A percentile compares a stretch with the other conserved stretches of the same genome.
phyloP scores from a whole-genome alignment of 1,140 invertebrate genomes.

The Apocrypta bakeri region DNA sequence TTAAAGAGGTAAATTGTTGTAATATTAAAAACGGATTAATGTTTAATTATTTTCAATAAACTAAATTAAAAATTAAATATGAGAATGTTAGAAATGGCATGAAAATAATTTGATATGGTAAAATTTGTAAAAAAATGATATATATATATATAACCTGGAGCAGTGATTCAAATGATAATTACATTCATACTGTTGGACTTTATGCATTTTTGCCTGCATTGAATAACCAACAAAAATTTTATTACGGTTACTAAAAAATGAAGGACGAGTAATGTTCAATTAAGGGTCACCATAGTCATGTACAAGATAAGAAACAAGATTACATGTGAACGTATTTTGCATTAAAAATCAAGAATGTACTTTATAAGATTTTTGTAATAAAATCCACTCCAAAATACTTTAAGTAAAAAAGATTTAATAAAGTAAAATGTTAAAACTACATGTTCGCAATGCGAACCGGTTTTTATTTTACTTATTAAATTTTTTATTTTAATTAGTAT shows the following conservation, averaged over 20 bases:
- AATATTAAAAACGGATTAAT: neutral
- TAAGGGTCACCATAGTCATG: slow-evolving; percentile 45
- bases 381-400: slow-evolving; percentile 29
- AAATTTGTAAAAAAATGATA: slow-evolving; percentile 20
- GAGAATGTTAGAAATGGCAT: slow-evolving; percentile 19
- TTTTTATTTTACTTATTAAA: slow-evolving; percentile 26
- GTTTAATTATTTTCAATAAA: neutral
- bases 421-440: slow-evolving; percentile 21
- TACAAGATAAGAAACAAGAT: slow-evolving; percentile 43
- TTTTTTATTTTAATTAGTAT: slow-evolving; percentile 33
- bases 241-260: slow-evolving; percentile 62
- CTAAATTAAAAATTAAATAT: slow-evolving; percentile 20
- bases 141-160: slow-evolving; percentile 48
- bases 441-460: slow-evolving; percentile 5
- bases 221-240: slow-evolving; percentile 59
- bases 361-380: slow-evolving; percentile 40
- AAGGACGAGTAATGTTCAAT: slow-evolving; percentile 60
- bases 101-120: slow-evolving; percentile 4
- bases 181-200: slow-evolving; percentile 62
- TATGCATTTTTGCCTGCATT: slow-evolving; percentile 62
- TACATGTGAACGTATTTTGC: slow-evolving; percentile 36
- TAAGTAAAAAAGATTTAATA: slow-evolving; percentile 33
- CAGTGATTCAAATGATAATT: slow-evolving; percentile 58
- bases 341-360: slow-evolving; percentile 28
- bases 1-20: slow-evolving; percentile 3